Conservation (phyloP, 2,797 vertebrate genomes). For the Allobates femoralis region DNA sequence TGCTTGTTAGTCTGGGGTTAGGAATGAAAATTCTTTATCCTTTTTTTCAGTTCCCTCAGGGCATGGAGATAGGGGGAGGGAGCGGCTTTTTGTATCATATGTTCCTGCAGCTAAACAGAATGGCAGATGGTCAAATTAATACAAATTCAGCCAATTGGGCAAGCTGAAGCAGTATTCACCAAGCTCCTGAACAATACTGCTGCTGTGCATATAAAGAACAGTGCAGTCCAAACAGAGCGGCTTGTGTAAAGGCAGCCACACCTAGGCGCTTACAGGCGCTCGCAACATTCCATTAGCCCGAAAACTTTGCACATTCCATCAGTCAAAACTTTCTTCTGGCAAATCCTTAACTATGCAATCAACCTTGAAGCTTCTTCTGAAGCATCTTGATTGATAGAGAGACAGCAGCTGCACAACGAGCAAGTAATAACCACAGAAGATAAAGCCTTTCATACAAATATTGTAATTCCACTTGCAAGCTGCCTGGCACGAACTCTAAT, state of each 20-base stretch:
- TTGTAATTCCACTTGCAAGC: conserved; percentile 66
- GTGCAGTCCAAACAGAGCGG: conserved; percentile 47
- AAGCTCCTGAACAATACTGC: conserved; percentile 58
- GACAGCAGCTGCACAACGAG: conserved; percentile 76
- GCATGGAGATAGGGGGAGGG: background rate
- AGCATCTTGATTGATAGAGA: conserved; percentile 69
- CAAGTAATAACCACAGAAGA: conserved; percentile 71
- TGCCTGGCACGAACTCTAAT: conserved; percentile 64
- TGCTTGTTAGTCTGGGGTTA: conserved; percentile 62
- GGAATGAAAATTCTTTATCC: conserved; percentile 63
- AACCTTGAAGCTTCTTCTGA: conserved; percentile 50
- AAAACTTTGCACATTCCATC: conserved; percentile 70
- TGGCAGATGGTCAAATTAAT: conserved; percentile 85
- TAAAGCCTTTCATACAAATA: conserved; percentile 70
- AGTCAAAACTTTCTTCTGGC: conserved; percentile 64
- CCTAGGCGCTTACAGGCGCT: conserved; percentile 52
- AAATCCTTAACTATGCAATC: conserved; percentile 53
- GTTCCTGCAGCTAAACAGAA: conserved; percentile 81
- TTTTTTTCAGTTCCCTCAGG: conserved; percentile 43
- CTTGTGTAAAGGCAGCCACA: conserved; percentile 53
- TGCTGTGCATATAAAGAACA: conserved; percentile 47
- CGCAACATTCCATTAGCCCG: conserved; percentile 48
- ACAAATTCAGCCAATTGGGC: conserved; percentile 77
- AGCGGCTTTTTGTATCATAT: conserved; percentile 74
- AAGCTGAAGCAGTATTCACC: conserved; percentile 65